A percentile compares a stretch with the other conserved stretches of the same genome.
Evolutionary conservation across 2,797 vertebrate species (phyloP).

Genomic region (Cyprinella venusta): DNA sequence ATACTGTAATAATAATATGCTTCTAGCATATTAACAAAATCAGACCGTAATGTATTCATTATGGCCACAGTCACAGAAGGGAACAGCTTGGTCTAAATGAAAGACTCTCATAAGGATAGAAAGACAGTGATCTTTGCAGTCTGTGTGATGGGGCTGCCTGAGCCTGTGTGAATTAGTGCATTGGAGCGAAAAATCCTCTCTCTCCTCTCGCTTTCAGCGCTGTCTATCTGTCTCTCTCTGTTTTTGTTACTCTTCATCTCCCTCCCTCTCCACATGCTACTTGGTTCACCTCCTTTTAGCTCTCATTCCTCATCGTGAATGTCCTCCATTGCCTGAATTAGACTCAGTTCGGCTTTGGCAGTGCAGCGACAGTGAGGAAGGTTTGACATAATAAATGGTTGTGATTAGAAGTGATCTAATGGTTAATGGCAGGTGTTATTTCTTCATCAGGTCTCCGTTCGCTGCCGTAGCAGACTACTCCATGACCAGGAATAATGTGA

Average conservation of each 20-base stretch:
- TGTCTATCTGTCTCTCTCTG: slow-evolving; percentile 24
- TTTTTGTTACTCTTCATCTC: slow-evolving; percentile 28
- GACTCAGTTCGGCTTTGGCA: slow-evolving; percentile 13
- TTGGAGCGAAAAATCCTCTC: slow-evolving; percentile 44
- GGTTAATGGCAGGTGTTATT: slow-evolving; percentile 83
- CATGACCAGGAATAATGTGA: slow-evolving; percentile 97
- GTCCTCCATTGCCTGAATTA: slow-evolving; percentile 21
- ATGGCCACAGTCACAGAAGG: slow-evolving; percentile 1
- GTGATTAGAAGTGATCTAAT: slow-evolving; percentile 76
- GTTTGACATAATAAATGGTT: slow-evolving; percentile 51
- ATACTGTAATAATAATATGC: neutral
- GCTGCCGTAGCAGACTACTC: slow-evolving; percentile 98
- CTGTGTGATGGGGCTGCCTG: slow-evolving; percentile 15
- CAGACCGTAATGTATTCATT: neutral
- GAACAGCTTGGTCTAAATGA: neutral
- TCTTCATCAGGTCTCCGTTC: slow-evolving; percentile 94
- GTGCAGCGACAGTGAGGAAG: neutral
- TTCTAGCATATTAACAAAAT: neutral
- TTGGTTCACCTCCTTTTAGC: slow-evolving; percentile 28
- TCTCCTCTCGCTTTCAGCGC: slow-evolving; percentile 26
- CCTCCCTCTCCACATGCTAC: slow-evolving; percentile 5
- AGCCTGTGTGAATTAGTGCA: slow-evolving; percentile 53
- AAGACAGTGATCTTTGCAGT: slow-evolving; percentile 19
- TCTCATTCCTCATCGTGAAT: slow-evolving; percentile 15
- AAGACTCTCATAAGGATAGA: slow-evolving; percentile 22